Evolutionary conservation across 2,113 vertebrate genomes (phyloP), one percentile per base, ranked within the genome.

Genomic region (Saccopteryx leptura): DNA sequence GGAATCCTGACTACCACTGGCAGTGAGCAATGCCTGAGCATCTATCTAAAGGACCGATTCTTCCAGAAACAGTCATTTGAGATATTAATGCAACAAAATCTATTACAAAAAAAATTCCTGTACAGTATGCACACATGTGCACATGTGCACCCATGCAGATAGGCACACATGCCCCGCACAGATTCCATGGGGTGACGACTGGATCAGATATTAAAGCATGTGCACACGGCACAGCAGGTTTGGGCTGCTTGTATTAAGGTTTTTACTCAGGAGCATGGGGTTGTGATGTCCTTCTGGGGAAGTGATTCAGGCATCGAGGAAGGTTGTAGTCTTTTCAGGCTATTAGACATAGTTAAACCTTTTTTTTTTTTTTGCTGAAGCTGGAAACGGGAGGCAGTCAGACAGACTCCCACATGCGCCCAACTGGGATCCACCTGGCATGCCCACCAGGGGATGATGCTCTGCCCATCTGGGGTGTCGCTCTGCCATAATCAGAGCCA

Each of bases 1-100:
- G 50, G 31, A 72, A 50, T 33, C 28, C n/a, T 88, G 81, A 19
- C 46, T 33, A 91, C 63, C 52, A 76, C 4, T 31, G n/a, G 39
- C 33, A 71, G 17, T 65, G 72, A 88, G 23, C 65, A 76, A 54
- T 23, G 23, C n/a, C 54, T 4, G 24, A 26, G 61, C 4, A 14
- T 68, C 75, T 50, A n/a, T 61, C 74, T 46, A 48, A 80, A 48
- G 46, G 68, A 93, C 14, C 68, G 46, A 81, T 31, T 90, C 48
- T 72, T 78, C 63, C 46, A 90, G 69, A 93, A 89, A 91, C 23
- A 6, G 23, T 52, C 93, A 33, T 18, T 91, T 68, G 65, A 92
- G 71, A 63, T 88, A 83, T 13, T n/a, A 2, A 9, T 23, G 18
- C 3, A 10, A 80, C 54, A 93, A 58, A 89, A 75, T 48, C 11